Conservation (phyloP, 2,888 invertebrate genomes). For the Ashinkailepas kermadecensis region DNA sequence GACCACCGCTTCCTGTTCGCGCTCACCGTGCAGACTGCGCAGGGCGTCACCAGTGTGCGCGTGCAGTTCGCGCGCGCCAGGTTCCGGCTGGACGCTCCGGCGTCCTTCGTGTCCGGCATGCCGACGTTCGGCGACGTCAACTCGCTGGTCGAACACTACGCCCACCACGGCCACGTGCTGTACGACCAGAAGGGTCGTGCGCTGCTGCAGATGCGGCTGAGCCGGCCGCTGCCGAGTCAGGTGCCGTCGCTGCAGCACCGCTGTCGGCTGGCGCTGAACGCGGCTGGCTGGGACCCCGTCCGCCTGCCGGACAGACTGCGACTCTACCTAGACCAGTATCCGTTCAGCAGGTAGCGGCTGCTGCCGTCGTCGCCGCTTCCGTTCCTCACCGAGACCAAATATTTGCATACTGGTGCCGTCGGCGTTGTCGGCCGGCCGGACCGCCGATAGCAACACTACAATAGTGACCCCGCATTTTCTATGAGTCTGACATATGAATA, state of each 20-base stretch:
- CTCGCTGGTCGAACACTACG: constrained; percentile 66
- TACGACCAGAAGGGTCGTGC: constrained; percentile 32
- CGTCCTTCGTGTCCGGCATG: constrained; percentile 48
- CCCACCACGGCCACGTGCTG: constrained; percentile 29
- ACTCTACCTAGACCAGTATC: background rate
- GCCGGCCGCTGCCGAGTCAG: constrained; percentile 52
- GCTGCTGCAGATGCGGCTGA: constrained; percentile 58
- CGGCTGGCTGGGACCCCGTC: background rate
- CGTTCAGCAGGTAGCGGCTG: background rate
- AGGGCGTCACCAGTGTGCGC: constrained; percentile 74
- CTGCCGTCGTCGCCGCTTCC: background rate
- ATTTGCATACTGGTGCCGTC: background rate
- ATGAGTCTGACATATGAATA: constrained; percentile 9
- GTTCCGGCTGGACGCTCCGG: constrained; percentile 69
- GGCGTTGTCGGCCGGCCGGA: too few relatives aligned
- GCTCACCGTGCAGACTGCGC: constrained; percentile 68
- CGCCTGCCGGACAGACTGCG: background rate
- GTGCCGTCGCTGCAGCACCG: constrained; percentile 64
- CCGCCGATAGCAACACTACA: background rate
- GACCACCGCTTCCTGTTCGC: constrained; percentile 71
- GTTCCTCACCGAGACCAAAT: constrained; percentile 16
- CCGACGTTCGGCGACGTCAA: constrained; percentile 65
- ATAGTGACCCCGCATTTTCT: constrained; percentile 5
- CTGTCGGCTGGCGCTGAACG: constrained; percentile 58
- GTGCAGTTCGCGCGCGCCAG: constrained; percentile 57